phyloP scores from a whole-genome alignment of 1,140 invertebrate species.

The Pseudachorutes palmiensis region DNA sequence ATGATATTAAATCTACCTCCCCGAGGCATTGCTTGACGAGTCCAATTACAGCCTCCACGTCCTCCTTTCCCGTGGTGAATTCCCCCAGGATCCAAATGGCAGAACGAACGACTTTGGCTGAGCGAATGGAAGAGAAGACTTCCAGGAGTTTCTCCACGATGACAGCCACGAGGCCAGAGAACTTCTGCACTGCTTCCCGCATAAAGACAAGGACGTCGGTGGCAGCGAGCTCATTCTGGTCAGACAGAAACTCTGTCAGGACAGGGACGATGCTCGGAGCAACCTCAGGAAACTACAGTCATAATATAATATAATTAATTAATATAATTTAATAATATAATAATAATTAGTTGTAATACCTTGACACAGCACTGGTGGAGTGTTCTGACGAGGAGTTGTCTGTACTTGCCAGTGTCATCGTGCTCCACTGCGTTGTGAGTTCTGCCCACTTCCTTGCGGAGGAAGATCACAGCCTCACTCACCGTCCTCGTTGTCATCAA shows the following conservation, averaged over 20 bases:
- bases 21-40: slow-evolving; percentile 68
- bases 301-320: too few species aligned
- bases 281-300: slow-evolving; percentile 89
- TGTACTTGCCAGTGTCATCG: slow-evolving; percentile 90
- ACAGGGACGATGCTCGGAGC: slow-evolving; percentile 88
- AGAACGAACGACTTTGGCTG: slow-evolving; percentile 78
- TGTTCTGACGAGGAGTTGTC: slow-evolving; percentile 89
- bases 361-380: slow-evolving; percentile 92
- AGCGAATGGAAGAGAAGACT: slow-evolving; percentile 70
- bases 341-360: slow-evolving; percentile 36
- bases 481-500: slow-evolving; percentile 87
- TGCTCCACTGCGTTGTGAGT: slow-evolving; percentile 80
- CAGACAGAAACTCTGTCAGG: slow-evolving; percentile 90
- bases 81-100: slow-evolving; percentile 98
- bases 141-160: slow-evolving; percentile 65
- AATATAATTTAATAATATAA: not conserved
- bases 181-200: slow-evolving; percentile 87
- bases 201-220: slow-evolving; percentile 91
- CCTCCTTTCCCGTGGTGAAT: slow-evolving; percentile 69
- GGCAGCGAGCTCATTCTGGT: slow-evolving; percentile 87
- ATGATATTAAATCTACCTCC: slow-evolving; percentile 49
- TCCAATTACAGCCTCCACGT: slow-evolving; percentile 71
- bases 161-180: slow-evolving; percentile 63
- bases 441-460: slow-evolving; percentile 91
- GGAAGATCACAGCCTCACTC: slow-evolving; percentile 87